Evolutionary conservation across 2,888 invertebrate species (phyloP).

Genomic region (Helobdella robusta): DNA sequence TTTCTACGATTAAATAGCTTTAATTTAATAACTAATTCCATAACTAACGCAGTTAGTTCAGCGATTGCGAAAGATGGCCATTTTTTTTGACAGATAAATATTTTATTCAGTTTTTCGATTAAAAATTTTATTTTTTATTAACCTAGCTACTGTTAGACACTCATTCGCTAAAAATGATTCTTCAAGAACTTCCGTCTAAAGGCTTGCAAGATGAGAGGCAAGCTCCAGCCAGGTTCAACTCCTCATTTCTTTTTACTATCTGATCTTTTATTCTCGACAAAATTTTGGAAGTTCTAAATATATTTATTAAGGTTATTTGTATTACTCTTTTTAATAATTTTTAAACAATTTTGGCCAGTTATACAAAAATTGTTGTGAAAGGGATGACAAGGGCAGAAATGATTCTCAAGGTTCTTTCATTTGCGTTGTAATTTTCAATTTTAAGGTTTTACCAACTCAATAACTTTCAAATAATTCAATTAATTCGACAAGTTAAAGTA

Average conservation of each 20-base stretch:
- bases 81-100: neutral
- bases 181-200: constrained; percentile 85
- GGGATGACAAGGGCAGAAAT: constrained; percentile 96
- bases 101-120: constrained; percentile 1
- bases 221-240: constrained; percentile 71
- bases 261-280: neutral
- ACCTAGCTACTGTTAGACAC: constrained; percentile 80
- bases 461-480: too few species aligned
- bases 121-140: constrained; percentile 19
- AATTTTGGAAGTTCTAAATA: too few species aligned
- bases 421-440: neutral
- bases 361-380: constrained; percentile 64
- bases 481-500: too few species aligned
- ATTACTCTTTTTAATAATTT: constrained; percentile 28
- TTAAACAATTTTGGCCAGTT: too few species aligned
- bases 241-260: neutral
- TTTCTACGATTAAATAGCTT: too few species aligned
- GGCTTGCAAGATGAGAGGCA: constrained; percentile 75
- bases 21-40: too few species aligned
- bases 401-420: constrained; percentile 69
- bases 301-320: neutral
- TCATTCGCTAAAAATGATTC: constrained; percentile 61
- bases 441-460: neutral
- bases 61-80: neutral
- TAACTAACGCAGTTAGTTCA: too few species aligned